Evolutionary conservation across 2,888 invertebrate species (phyloP).

Genomic region (Gryllus longicercus): DNA sequence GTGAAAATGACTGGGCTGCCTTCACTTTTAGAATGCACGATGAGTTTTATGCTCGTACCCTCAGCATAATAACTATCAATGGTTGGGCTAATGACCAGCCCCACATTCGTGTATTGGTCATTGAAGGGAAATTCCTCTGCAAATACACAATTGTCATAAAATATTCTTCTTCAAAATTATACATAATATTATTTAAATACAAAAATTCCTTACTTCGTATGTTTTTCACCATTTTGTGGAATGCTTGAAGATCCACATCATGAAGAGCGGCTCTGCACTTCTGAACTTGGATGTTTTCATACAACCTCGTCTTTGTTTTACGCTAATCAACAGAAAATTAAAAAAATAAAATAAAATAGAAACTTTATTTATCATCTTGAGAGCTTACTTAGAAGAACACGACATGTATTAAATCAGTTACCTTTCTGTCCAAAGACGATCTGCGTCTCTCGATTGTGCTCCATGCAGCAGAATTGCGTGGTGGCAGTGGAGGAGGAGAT

Average conservation of each 20-base stretch:
- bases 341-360: not conserved
- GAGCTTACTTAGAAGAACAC: not conserved
- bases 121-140: constrained; percentile 68
- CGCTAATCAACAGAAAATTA: constrained; percentile 42
- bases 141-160: constrained; percentile 40
- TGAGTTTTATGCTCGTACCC: constrained; percentile 83
- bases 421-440: constrained; percentile 47
- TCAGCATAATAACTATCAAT: constrained; percentile 75
- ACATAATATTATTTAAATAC: not conserved
- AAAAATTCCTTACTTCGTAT: constrained; percentile 62
- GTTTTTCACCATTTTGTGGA: constrained; percentile 76
- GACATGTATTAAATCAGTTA: constrained; percentile 35
- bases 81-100: constrained; percentile 83
- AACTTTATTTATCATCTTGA: too few species aligned
- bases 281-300: constrained; percentile 64
- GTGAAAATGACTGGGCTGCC: constrained; percentile 79
- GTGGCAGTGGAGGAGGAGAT: constrained; percentile 59
- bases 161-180: not conserved
- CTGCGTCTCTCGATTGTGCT: constrained; percentile 52
- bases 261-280: constrained; percentile 62
- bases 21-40: constrained; percentile 64
- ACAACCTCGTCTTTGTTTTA: constrained; percentile 60
- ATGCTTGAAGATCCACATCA: constrained; percentile 76
- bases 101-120: constrained; percentile 77
- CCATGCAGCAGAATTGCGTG: constrained; percentile 53